Percentiles rank a stretch among this genome's conserved stretches.
phyloP scores from a whole-genome alignment of 2,113 vertebrate genomes.

The Sinocyclocheilus maitianheensis region DNA sequence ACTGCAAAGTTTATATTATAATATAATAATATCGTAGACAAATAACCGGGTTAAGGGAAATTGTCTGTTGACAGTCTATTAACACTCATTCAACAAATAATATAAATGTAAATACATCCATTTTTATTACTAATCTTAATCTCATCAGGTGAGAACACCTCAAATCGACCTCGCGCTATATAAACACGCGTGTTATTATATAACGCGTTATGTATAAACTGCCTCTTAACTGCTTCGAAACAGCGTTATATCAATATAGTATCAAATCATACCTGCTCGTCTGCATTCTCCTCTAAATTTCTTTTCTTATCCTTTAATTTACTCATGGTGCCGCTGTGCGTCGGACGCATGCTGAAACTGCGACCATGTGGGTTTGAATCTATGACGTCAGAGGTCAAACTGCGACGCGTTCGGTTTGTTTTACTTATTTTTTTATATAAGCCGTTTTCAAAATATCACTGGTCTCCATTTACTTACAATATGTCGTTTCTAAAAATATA shows the following conservation, averaged over 20 bases:
- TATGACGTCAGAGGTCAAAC: slow-evolving; percentile 53
- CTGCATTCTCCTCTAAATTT: slow-evolving; percentile 54
- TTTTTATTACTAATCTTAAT: background rate
- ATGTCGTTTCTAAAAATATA: background rate
- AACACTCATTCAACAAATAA: background rate
- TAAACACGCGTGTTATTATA: background rate
- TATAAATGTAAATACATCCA: background rate
- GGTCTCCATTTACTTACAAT: background rate
- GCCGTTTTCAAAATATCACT: fast-evolving
- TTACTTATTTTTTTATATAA: background rate
- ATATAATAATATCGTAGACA: background rate
- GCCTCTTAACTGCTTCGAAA: background rate
- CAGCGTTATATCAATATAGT: too few species aligned
- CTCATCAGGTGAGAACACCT: background rate
- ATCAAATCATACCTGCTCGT: slow-evolving; percentile 51
- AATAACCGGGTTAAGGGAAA: background rate
- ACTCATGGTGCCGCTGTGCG: slow-evolving; percentile 44
- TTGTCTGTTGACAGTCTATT: background rate
- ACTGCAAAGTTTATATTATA: background rate
- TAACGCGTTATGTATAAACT: background rate
- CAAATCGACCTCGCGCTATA: background rate
- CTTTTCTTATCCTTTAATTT: slow-evolving; percentile 60
- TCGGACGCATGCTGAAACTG: slow-evolving; percentile 33
- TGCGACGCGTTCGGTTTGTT: background rate
- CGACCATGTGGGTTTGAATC: slow-evolving; percentile 62